Conservation (phyloP, 2,888 invertebrate species). For the Himalopsyche tibetana region DNA sequence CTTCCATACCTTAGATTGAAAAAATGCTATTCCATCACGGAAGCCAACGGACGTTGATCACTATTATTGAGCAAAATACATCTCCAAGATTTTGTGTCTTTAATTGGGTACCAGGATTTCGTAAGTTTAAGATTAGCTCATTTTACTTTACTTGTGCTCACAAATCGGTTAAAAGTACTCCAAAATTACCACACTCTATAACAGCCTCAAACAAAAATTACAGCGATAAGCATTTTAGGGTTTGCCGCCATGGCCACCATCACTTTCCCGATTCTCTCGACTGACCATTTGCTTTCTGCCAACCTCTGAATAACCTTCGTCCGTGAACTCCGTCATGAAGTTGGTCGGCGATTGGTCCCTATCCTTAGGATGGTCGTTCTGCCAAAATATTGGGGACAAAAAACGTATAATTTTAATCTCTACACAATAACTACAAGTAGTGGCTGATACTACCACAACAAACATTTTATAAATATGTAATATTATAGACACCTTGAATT, state of each 20-base stretch:
- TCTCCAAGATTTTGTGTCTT: too few relatives aligned
- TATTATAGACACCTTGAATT: too few relatives aligned
- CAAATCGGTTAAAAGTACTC: background rate
- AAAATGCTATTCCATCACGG: too few relatives aligned
- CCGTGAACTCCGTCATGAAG: slow-evolving; percentile 59
- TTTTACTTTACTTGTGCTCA: too few relatives aligned
- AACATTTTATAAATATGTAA: too few relatives aligned
- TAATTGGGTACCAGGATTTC: too few relatives aligned
- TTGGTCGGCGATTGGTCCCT: slow-evolving; percentile 68
- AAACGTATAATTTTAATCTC: slow-evolving; percentile 33
- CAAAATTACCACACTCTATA: slow-evolving; percentile 22
- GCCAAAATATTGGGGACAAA: slow-evolving; percentile 61
- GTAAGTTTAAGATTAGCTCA: background rate
- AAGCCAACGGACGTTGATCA: too few relatives aligned
- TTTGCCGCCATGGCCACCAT: background rate
- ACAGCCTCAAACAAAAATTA: background rate
- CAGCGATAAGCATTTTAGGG: background rate
- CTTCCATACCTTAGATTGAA: too few relatives aligned
- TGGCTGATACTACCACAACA: too few relatives aligned
- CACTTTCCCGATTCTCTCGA: background rate
- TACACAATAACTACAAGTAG: background rate
- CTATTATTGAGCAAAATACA: too few relatives aligned
- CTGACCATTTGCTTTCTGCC: slow-evolving; percentile 45
- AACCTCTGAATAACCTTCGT: slow-evolving; percentile 49
- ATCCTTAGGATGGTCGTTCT: slow-evolving; percentile 72